Conservation (phyloP, 92 coral and sea anemone genomes). For the Porites cylindrica region DNA sequence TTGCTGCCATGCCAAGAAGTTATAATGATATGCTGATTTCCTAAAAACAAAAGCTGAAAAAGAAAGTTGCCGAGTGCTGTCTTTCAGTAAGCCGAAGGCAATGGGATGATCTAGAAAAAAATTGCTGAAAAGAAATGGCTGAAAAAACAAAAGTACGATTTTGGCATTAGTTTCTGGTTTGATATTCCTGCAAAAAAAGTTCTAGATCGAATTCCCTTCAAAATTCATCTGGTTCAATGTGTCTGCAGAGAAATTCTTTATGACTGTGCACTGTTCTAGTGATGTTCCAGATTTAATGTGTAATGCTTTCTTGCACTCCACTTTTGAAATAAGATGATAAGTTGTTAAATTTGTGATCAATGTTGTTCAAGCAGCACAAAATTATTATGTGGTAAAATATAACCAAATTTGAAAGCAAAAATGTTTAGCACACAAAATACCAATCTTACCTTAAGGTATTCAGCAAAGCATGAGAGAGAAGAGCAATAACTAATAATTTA, state of each 20-base stretch:
- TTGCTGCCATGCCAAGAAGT: neutral
- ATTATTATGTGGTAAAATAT: neutral
- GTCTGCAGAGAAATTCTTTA: constrained; percentile 7
- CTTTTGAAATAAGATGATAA: too few relatives aligned
- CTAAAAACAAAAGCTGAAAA: constrained; percentile 47
- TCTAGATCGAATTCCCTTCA: neutral
- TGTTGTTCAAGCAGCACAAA: neutral
- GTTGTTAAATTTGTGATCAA: neutral
- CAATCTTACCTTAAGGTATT: neutral
- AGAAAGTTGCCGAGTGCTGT: constrained; percentile 38
- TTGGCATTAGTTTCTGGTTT: constrained; percentile 51
- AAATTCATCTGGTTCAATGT: constrained; percentile 5
- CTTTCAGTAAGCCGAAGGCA: constrained; percentile 45
- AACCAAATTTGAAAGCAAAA: neutral
- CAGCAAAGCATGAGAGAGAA: neutral
- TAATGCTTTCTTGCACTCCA: neutral
- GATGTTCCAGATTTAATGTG: neutral
- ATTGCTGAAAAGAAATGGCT: constrained; percentile 65
- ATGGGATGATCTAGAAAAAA: constrained; percentile 45
- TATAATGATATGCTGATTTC: neutral
- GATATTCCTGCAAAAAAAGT: constrained; percentile 2
- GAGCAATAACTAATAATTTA: neutral
- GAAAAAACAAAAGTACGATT: constrained; percentile 65
- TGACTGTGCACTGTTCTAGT: neutral
- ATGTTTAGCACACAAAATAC: neutral